phyloP scores from a whole-genome alignment of 2,113 vertebrate genomes.

The Macrotis lagotis region DNA sequence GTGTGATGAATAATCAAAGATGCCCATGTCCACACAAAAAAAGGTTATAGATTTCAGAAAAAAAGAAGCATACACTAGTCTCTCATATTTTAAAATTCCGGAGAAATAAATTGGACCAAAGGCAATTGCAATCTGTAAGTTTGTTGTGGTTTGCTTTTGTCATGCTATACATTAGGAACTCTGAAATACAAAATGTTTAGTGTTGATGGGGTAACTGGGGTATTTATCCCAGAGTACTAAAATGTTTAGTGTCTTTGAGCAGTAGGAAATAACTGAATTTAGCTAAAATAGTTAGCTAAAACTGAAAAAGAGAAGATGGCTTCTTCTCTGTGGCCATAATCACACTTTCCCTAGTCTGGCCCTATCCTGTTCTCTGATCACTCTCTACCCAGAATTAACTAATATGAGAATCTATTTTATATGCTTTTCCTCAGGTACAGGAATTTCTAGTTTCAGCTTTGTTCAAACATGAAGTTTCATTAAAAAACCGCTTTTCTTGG shows the following conservation, averaged over 20 bases:
- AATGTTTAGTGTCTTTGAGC: background rate
- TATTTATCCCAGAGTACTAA: background rate
- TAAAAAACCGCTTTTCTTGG: no score
- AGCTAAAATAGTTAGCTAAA: background rate
- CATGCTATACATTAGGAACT: background rate
- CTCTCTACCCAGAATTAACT: background rate
- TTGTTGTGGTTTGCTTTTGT: background rate
- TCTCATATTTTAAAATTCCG: background rate
- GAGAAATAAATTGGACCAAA: background rate
- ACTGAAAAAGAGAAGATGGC: background rate
- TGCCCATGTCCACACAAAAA: background rate
- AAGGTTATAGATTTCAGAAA: slow-evolving; percentile 36
- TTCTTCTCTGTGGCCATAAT: background rate
- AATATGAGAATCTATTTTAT: background rate
- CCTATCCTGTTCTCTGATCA: background rate
- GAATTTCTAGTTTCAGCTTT: background rate
- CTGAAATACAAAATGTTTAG: background rate
- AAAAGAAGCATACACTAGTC: background rate
- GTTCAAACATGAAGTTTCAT: background rate
- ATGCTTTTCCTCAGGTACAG: background rate
- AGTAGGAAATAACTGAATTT: background rate
- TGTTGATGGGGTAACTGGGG: background rate
- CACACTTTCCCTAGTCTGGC: background rate
- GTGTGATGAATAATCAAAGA: background rate
- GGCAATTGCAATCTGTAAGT: background rate